Base-by-base conservation (phyloP, 2,888 invertebrate genomes). In the Oconnorella tubifera region DNA sequence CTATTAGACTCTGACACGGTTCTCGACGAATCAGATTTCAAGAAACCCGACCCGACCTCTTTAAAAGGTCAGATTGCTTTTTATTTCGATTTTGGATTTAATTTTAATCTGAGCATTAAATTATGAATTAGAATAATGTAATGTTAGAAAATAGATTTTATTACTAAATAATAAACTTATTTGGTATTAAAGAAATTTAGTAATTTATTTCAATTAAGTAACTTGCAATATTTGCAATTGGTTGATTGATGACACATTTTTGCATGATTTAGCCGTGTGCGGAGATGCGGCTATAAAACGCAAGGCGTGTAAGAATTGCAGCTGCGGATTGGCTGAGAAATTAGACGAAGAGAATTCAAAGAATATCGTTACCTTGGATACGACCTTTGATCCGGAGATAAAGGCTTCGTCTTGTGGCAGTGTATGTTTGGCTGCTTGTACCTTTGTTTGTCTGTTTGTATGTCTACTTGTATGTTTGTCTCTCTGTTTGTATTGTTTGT, bases 301-400 rank as follows among this genome's bases (percentile, higher is more conserved):
- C 64, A 94, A 94, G 83, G 96, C 99, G 0, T 99, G 99, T 78
- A 99, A 98, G 74, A 91, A 99, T 82, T 99, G 99, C 80, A 88
- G 90, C 1, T 99, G 99, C 83, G 99, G 99, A 0, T 85, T 99
- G 65, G 97, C 97, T 2, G 97, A 98, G 73, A 94, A 97, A 82
- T 83, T 97, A 61, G 88, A 86, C 57, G 86, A 85, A 6, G 90
- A 78, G 77, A 68, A 77, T 78, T 64, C 63, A 49, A 40, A 27
- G 49, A 66, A 50, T 23, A 49, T 33, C 10, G 25, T 31, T 6
- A 40, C 40, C 19, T 14, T 40, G 10, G 33, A 61, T 4, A 25
- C 49, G 1, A 64, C 56, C 27, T n/a, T n/a, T n/a, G 28, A 72
- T 2, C 33, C 55, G 14, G 48, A 53, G 3, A 14, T 51, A 32